A percentile compares a stretch with the other conserved stretches of the same genome.
These are phyloP conservation scores for Colinus virginianus DNA, from an alignment of 2,113 vertebrate genomes.

Conservation along the genomic window DNA sequence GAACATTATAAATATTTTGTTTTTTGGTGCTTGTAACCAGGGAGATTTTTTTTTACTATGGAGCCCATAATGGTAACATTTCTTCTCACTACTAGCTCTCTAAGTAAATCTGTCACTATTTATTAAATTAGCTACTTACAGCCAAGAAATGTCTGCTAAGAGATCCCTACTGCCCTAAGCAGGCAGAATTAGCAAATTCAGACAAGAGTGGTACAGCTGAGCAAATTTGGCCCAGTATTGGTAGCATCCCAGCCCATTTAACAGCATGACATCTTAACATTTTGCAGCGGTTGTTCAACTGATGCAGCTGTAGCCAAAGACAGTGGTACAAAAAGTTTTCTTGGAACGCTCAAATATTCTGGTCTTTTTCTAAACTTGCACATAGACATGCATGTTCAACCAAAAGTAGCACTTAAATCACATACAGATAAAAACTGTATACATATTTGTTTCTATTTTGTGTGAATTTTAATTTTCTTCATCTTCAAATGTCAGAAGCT, in stretches of 20 bases:
- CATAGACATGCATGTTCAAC: not conserved
- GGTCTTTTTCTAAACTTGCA: not conserved
- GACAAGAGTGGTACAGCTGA: not conserved
- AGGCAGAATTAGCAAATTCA: not conserved
- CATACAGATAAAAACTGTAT: not conserved
- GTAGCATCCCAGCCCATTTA: not conserved
- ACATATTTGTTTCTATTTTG: not conserved
- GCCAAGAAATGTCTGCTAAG: not conserved
- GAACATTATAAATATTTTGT: not conserved
- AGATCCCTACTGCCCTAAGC: not conserved
- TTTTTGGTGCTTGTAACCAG: not conserved
- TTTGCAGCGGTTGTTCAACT: not conserved
- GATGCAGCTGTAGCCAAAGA: not conserved
- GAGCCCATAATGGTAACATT: not conserved
- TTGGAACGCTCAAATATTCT: not conserved
- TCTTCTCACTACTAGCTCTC: not conserved
- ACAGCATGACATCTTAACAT: accelerated
- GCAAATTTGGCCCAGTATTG: not conserved
- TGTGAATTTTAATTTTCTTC: not conserved
- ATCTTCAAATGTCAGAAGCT: not conserved
- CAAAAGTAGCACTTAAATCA: not conserved
- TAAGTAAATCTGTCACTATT: not conserved
- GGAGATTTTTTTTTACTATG: not conserved
- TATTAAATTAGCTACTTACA: not conserved
- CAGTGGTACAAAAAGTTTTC: not conserved